Conservation (phyloP, 2,888 invertebrate species). For the Rhorus exstirpatorius region DNA sequence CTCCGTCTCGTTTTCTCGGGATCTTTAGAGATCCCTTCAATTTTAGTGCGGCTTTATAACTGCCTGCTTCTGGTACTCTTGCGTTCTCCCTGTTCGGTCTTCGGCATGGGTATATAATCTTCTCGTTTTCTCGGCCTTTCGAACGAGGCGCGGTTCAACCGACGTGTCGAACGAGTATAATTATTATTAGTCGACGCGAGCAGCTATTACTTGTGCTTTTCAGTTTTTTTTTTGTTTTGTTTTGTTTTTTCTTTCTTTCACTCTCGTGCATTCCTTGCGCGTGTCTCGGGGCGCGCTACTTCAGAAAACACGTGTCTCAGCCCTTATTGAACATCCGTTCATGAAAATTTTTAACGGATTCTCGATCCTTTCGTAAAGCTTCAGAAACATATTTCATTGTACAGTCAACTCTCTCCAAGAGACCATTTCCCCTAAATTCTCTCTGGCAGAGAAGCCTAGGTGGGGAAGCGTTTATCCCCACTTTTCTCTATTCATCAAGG, state of each 20-base stretch:
- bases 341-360: constrained; percentile 13
- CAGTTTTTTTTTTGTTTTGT: constrained; percentile 8
- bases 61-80: constrained; percentile 56
- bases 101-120: constrained; percentile 61
- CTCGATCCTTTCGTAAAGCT: background rate
- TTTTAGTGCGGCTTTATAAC: constrained; percentile 55
- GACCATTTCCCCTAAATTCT: too few species aligned
- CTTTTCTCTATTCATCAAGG: too few species aligned
- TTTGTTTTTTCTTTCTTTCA: constrained; percentile 13
- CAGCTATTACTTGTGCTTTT: constrained; percentile 50
- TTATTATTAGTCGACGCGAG: constrained; percentile 68
- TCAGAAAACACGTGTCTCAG: constrained; percentile 28
- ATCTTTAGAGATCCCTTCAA: constrained; percentile 59
- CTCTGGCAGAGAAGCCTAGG: too few species aligned
- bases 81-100: constrained; percentile 51
- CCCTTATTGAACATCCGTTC: constrained; percentile 3
- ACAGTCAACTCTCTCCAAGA: too few species aligned
- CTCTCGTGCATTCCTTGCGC: constrained; percentile 41
- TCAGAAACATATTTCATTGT: constrained; percentile 6
- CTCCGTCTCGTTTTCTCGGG: constrained; percentile 4
- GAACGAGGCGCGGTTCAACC: constrained; percentile 55
- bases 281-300: constrained; percentile 42
- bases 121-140: constrained; percentile 67
- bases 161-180: constrained; percentile 65
- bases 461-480: too few species aligned